Base-by-base conservation (phyloP, 1,140 invertebrate genomes). In the Drosophila santomea region DNA sequence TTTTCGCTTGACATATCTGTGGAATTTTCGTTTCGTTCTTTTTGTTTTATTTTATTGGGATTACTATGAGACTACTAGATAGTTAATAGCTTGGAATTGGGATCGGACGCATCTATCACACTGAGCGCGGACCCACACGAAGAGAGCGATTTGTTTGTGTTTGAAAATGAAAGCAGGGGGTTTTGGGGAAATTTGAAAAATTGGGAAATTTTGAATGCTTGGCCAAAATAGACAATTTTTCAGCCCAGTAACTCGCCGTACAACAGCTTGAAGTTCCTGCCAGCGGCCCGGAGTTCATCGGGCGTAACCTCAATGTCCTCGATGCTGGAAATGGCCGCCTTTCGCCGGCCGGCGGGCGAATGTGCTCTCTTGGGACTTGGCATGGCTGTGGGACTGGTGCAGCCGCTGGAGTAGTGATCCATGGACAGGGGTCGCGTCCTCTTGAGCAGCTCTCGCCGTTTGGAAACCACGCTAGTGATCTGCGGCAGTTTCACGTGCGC, bases 251-350 rank as follows among this genome's bases (percentile, higher is more conserved):
- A 38, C 44, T 78, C 75, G 52, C 39, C 52, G 62, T 74, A 88
- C 36, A 88, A 66, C 28, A 72, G 74, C 47, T 88, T 81, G 23
- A 88, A 90, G 38, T 78, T 78, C 55, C 62, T 68, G 7, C 71
- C 62, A 3, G 85, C 85, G 28, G 60, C 43, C 32, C 59, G 68
- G 23, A 92, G 57, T 25, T 92, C 91, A 44, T 85, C 80, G n/a
- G 67, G 71, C 1, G 91, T 91, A 2, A 92, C 69, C 10, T 78
- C 51, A n/a, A 92, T 83, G 36, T 92, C 91, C 45, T 92, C 91
- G 32, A 67, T 85, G 44, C 62, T 69, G 50, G 71, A 63, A 23
- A 91, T 69, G 44, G 20, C 52, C 25, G 43, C 32, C 52, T 67
- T 62, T 14, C 47, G 17, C 15, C 74, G 36, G 25, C 57, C 54